Base-by-base conservation (phyloP, 2,113 vertebrate species). In the Ranitomeya variabilis region DNA sequence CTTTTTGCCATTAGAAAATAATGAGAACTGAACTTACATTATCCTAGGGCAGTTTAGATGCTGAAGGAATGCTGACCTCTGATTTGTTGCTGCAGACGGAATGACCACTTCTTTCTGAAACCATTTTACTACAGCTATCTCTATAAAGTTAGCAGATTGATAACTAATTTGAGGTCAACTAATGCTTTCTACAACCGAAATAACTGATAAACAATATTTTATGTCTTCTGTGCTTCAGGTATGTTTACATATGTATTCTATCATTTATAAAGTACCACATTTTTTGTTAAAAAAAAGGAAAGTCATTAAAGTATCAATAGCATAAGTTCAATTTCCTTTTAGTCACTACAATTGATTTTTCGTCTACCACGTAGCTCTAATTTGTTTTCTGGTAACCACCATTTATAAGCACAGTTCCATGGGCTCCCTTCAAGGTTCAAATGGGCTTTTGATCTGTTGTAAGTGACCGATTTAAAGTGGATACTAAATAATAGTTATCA, bases 401-500 rank as follows among this genome's bases (percentile, higher is more conserved):
- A 37, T 59, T 80, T 23, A 16, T 15, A 57, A 31, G 23, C 15
- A 62, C 57, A 21, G 16, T 59, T 45, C 21, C 26, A 60, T 23
- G 31, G 57, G 0, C 26, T 26, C 21, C 19, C 23, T 60, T 10
- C 15, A 18, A 37, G 59, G 57, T 81, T 81, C 79, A 81, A 81
- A 81, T 7, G 23, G 15, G 31, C 80, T 62, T 81, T 81, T 62
- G 26, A 62, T 81, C 59, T 64, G 7, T 31, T 19, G 80, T 62
- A 37, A 80, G 55, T 31, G 18, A 81, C 57, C 45, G 80, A 81
- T 81, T 62, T 62, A 13, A 81, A 81, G 80, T 81, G 80, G 59
- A 62, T 60, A 62, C 9, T 81, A 31, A 64, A 81, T 31, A 64
- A 26, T 62, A 57, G 79, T 37, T 81, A 60, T 31, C 14, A 81